Percentiles rank a stretch among this genome's conserved stretches.
These are phyloP conservation scores for Haliclystus octoradiatus DNA, from an alignment of 30 jellyfish, hydroid and myxozoan species.

Conservation along the genomic window DNA sequence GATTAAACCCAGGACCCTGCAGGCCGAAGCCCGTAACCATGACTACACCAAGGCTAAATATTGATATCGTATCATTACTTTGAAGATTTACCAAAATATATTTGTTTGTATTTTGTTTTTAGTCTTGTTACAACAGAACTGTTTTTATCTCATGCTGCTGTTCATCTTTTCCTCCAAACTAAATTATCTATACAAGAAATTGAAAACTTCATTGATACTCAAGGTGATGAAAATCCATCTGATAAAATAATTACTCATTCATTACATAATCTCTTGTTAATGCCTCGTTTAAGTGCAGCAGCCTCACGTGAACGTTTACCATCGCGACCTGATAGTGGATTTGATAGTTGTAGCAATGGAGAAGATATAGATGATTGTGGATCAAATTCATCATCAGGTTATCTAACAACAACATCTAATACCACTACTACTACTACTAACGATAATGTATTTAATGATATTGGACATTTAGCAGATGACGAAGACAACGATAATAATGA, in stretches of 20 bases:
- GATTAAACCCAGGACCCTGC: too few relatives aligned
- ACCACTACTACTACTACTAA: background rate
- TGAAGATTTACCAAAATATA: too few relatives aligned
- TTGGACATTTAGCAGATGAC: slow-evolving; percentile 5
- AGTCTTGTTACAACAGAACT: slow-evolving; percentile 75
- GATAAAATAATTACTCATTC: slow-evolving; percentile 75
- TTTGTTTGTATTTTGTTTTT: too few relatives aligned
- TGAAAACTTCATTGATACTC: slow-evolving; percentile 57
- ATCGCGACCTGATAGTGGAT: slow-evolving; percentile 80
- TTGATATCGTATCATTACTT: too few relatives aligned
- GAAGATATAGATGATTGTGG: slow-evolving; percentile 5
- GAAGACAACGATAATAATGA: slow-evolving; percentile 1
- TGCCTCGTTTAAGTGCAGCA: slow-evolving; percentile 11
- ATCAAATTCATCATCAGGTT: background rate
- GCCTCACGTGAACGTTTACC: slow-evolving; percentile 38
- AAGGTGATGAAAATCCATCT: slow-evolving; percentile 71
- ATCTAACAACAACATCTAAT: background rate
- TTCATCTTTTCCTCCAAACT: slow-evolving; percentile 87
- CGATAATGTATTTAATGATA: background rate
- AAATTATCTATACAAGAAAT: slow-evolving; percentile 77
- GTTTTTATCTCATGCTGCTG: slow-evolving; percentile 81
- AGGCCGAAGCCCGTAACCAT: too few relatives aligned
- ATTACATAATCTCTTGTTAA: slow-evolving; percentile 29
- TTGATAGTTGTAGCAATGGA: slow-evolving; percentile 45
- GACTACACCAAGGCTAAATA: too few relatives aligned